Base-by-base conservation (phyloP, 2,888 invertebrate genomes). In the Dynastes grantii region DNA sequence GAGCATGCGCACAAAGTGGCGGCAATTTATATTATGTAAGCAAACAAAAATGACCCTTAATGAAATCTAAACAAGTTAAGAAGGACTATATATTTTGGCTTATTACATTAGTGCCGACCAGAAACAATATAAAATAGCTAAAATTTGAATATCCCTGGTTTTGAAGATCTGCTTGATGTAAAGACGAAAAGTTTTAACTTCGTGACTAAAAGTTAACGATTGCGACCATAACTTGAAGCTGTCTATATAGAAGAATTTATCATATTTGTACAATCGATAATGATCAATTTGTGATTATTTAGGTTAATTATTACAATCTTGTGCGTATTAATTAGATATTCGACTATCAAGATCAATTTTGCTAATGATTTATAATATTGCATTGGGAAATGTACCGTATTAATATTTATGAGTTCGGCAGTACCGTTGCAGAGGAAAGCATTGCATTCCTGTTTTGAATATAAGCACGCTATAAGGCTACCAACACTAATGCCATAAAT, bases 321-420 rank as follows among this genome's bases (percentile, higher is more conserved):
- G 27, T n/a, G 4, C 16, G 37, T 11, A 40, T 45, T 61, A 73
- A 73, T 73, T 73, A 73, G 37, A 27, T 61, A 73, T 45, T 73
- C 61, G 73, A 73, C 61, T 73, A 73, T 58, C 61, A 61, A 61
- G 73, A 73, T 73, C 61, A 73, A 13, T 71, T 71, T 55, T 71
- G 71, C 9, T 61, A 73, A 73, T 61, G 58, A 73, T 73, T 73
- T 73, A 73, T 73, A 45, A 45, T 61, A 61, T 40, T 40, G 40
- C 61, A 40, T 22, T 27, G 40, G 9, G 45, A 73, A 73, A 61
- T 61, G 11, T 51, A 27, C 37, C 53, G 32, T 16, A 73, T 73
- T 45, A 73, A 73, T 61, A 73, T 73, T 58, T 45, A 73, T 73
- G 61, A 61, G 73, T 32, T 40, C 22, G 16, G 5, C 22, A 73